Evolutionary conservation across 2,113 vertebrate species (phyloP).

Genomic region (Mirza zaza): DNA sequence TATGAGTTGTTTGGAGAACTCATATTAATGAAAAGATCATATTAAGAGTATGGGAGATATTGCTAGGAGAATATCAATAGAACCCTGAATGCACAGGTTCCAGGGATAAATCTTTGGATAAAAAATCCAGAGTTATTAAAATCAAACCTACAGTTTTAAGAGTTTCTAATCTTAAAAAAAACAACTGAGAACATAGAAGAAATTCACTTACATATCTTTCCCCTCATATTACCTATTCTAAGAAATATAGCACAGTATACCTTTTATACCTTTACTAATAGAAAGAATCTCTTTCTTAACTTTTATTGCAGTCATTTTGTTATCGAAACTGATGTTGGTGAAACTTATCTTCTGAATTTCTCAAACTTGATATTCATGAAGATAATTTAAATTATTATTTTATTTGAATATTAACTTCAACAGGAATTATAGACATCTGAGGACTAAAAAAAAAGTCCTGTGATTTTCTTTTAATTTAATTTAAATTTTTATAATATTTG

Average conservation of each 20-base stretch:
- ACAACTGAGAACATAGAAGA: neutral
- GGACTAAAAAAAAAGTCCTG: neutral
- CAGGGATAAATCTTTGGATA: neutral
- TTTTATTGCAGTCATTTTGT: neutral
- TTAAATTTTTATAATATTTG: neutral
- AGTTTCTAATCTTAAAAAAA: neutral
- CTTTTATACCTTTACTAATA: neutral
- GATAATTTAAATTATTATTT: neutral
- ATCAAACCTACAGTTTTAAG: neutral
- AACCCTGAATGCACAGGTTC: neutral
- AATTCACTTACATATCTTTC: neutral
- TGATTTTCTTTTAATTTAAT: neutral
- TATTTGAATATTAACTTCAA: neutral
- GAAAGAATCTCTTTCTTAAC: neutral
- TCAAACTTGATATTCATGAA: neutral
- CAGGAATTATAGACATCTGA: neutral
- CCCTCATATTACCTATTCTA: neutral
- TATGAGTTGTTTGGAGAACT: neutral
- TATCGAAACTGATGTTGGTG: neutral
- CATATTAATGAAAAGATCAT: neutral
- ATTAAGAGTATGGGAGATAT: neutral
- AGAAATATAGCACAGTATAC: neutral
- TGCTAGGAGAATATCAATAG: neutral
- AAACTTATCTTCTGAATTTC: neutral
- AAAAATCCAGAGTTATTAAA: neutral